These are phyloP conservation scores for Platycercus adscitus DNA, from an alignment of 2,113 vertebrate species.

Conservation along the genomic window DNA sequence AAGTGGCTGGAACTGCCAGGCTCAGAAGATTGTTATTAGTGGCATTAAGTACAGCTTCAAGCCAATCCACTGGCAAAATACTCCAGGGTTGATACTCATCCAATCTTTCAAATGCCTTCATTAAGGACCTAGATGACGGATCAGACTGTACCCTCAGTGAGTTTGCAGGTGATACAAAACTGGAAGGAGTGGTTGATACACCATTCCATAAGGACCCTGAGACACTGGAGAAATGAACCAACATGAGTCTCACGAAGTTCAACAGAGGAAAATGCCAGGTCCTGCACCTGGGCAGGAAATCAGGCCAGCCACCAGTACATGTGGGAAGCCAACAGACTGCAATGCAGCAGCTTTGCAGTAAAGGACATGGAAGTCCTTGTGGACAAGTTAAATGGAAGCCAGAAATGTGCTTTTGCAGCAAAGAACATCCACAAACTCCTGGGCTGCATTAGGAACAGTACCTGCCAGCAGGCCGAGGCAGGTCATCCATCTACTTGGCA, in stretches of 20 bases:
- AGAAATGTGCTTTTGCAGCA: neutral
- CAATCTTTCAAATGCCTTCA: neutral
- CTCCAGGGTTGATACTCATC: neutral
- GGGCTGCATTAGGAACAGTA: neutral
- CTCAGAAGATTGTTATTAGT: neutral
- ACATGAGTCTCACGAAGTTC: neutral
- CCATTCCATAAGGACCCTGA: neutral
- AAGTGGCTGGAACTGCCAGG: neutral
- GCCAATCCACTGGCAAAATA: neutral
- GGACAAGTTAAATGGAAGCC: neutral
- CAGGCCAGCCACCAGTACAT: neutral
- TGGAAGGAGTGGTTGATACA: neutral
- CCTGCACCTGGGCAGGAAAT: neutral
- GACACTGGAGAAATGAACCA: neutral
- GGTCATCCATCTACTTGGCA: neutral
- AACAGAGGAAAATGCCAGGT: neutral
- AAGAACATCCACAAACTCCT: neutral
- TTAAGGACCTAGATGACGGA: neutral
- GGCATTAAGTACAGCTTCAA: neutral
- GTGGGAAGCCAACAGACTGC: neutral
- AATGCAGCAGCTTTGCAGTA: neutral
- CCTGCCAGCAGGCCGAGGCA: neutral
- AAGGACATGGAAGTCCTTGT: neutral
- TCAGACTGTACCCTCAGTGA: neutral
- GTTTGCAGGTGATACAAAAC: neutral